phyloP scores from a whole-genome alignment of 2,797 vertebrate genomes.

The Pipistrellus kuhlii region DNA sequence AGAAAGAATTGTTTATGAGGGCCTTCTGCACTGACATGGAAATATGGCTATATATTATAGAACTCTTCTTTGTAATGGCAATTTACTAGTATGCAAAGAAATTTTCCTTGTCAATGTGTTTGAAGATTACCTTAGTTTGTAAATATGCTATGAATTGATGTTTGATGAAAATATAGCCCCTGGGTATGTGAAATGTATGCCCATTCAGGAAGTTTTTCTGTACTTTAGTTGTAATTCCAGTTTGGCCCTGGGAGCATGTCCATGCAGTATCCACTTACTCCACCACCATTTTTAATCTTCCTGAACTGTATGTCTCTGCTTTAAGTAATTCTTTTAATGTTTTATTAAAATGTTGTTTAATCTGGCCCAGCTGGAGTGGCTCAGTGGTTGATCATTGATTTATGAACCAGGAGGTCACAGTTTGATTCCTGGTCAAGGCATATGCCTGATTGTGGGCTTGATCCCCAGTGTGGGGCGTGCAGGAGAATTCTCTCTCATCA shows the following conservation, averaged over 20 bases:
- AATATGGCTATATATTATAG: constrained; percentile 14
- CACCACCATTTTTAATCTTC: too few species aligned
- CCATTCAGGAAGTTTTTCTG: not conserved
- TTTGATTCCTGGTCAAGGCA: too few species aligned
- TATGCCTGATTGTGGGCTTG: too few species aligned
- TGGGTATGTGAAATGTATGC: not conserved
- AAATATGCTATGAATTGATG: constrained; percentile 22
- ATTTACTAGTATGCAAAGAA: constrained; percentile 43
- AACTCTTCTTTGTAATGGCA: constrained; percentile 49
- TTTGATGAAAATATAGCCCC: constrained; percentile 8
- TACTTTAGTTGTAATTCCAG: too few species aligned
- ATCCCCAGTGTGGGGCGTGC: too few species aligned
- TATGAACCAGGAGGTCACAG: too few species aligned
- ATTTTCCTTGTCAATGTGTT: constrained; percentile 51
- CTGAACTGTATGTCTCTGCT: not conserved
- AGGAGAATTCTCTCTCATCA: too few species aligned
- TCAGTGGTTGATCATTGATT: too few species aligned
- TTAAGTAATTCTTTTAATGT: constrained; percentile 22
- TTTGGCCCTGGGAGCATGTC: too few species aligned
- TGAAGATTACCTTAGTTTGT: constrained; percentile 36
- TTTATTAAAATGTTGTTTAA: not conserved
- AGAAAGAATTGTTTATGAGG: constrained; percentile 32
- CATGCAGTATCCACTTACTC: too few species aligned
- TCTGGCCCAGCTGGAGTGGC: not conserved
- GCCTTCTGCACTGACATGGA: not conserved